Evolutionary conservation across 2,113 vertebrate species (phyloP).

Genomic region (Nothoprocta perdicaria): DNA sequence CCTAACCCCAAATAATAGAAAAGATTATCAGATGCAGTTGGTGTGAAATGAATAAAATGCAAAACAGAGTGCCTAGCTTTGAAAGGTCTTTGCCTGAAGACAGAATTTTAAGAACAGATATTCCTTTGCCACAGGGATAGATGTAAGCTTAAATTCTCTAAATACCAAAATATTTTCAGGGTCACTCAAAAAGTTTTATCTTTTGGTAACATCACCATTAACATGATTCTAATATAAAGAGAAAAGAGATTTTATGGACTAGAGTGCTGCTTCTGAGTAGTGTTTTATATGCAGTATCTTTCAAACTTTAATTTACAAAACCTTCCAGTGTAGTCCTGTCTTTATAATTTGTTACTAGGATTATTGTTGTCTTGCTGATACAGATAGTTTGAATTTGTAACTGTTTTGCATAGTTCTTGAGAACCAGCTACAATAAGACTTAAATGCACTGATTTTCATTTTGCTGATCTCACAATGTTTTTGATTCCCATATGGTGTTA

Average conservation of each 20-base stretch:
- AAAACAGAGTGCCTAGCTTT: slow-evolving; percentile 42
- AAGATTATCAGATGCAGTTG: slow-evolving; percentile 60
- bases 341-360: not conserved
- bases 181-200: not conserved
- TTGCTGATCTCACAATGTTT: not conserved
- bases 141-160: slow-evolving; percentile 18
- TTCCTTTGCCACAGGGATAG: not conserved
- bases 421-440: not conserved
- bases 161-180: slow-evolving; percentile 10
- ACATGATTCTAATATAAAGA: not conserved
- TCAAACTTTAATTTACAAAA: not conserved
- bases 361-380: not conserved
- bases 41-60: slow-evolving; percentile 71
- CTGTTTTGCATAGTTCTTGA: not conserved
- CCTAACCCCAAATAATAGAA: slow-evolving; percentile 58
- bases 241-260: not conserved
- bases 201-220: not conserved
- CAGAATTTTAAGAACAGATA: slow-evolving; percentile 32
- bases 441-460: not conserved
- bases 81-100: slow-evolving; percentile 56
- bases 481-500: not conserved
- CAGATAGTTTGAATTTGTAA: not conserved
- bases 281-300: not conserved
- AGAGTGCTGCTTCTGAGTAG: not conserved
- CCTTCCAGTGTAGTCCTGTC: not conserved